Base-by-base conservation (phyloP, 2,888 invertebrate species). In the Eristalis pertinax region DNA sequence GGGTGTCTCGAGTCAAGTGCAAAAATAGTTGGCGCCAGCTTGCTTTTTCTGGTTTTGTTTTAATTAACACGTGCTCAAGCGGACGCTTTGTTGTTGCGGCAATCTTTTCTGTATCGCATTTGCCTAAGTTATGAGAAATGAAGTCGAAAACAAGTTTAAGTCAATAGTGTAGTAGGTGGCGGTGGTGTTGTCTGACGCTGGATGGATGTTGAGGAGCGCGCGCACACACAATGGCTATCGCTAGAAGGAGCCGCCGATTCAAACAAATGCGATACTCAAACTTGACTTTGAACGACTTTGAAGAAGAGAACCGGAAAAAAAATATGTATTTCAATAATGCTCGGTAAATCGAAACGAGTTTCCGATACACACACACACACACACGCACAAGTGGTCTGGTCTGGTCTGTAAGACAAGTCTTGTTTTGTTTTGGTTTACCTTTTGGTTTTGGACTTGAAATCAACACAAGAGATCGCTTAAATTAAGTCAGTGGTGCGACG, bases 21-120 rank as follows among this genome's bases (percentile, higher is more conserved):
- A 81, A 58, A 69, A 70, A 60, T 82, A 60, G 69, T 65, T 75
- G 76, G 76, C 82, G 82, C 76, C 60, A 50, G 3, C 19, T n/a
- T 50, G 50, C 50, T 19, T 26, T 1, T 19, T 19, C 50, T 19
- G 8, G 50, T 50, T 50, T 50, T 50, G 50, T 50, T 50, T 50
- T 50, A 50, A 50, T 50, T 50, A 50, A 50, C 50, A 50, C 50
- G 50, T 50, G 50, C 50, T 50, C 19, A 50, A 8, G 8, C 8
- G 50, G 19, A 8, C 19, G 19, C 8, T 50, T 50, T 50, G 50
- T 50, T 50, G 50, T 50, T 50, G 50, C n/a, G n/a, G n/a, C 50
- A 50, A 50, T 50, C 50, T 50, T 19, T 50, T 50, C 19, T 50
- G 50, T 50, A 19, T 19, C 19, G 8, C 19, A 19, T 19, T 50